phyloP scores from a whole-genome alignment of 2,888 invertebrate genomes.

The Taenaris catops region DNA sequence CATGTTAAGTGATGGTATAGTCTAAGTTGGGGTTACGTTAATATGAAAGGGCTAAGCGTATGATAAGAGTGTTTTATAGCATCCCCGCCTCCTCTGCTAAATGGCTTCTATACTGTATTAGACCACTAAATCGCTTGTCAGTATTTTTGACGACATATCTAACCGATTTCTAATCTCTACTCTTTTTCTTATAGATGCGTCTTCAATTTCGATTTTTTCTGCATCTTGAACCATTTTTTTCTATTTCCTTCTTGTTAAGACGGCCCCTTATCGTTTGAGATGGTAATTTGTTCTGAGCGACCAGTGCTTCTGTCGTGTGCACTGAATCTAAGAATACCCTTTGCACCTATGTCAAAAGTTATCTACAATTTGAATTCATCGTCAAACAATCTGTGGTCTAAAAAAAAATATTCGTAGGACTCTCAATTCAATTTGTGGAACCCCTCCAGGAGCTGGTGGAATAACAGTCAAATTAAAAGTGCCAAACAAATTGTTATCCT shows the following conservation, averaged over 20 bases:
- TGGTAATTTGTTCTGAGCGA: conserved; percentile 89
- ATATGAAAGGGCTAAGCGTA: too few relatives aligned
- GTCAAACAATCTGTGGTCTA: neutral
- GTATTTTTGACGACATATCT: conserved; percentile 82
- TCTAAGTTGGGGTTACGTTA: too few relatives aligned
- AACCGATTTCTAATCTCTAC: conserved; percentile 87
- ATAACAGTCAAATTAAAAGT: conserved; percentile 91
- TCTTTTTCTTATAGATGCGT: conserved; percentile 83
- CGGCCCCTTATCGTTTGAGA: conserved; percentile 93
- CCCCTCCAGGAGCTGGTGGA: conserved; percentile 90
- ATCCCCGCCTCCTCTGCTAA: too few relatives aligned
- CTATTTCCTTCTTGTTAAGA: conserved; percentile 91
- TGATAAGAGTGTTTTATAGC: too few relatives aligned
- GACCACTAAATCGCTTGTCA: too few relatives aligned
- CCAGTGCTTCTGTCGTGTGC: conserved; percentile 90
- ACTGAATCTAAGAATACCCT: conserved; percentile 91
- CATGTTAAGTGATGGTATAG: too few relatives aligned
- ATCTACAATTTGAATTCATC: conserved; percentile 64
- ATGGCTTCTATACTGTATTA: neutral
- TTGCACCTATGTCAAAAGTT: conserved; percentile 93
- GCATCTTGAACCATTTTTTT: conserved; percentile 91
- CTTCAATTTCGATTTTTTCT: conserved; percentile 88
- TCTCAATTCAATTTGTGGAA: conserved; percentile 83
- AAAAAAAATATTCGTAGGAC: too few relatives aligned
- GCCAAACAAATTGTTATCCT: conserved; percentile 92